Evolutionary conservation across 92 coral and sea anemone genomes (phyloP).

Genomic region (Porites lobata): DNA sequence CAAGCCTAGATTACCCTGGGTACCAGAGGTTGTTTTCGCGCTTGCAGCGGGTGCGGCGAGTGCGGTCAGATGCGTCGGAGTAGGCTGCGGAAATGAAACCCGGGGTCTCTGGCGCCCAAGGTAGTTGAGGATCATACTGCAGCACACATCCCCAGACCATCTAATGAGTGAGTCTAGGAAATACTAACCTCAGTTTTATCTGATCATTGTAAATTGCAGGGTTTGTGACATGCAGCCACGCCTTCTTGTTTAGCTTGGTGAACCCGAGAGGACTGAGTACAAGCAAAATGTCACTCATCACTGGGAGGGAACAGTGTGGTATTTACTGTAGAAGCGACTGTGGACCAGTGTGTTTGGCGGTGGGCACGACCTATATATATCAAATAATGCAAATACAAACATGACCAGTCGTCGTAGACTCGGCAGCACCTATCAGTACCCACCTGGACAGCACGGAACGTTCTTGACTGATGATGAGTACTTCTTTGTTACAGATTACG

Average conservation of each 20-base stretch:
- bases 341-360: conserved; percentile 14
- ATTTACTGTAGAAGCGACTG: background rate
- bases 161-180: too few relatives aligned
- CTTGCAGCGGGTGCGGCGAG: too few relatives aligned
- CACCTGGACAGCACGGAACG: conserved; percentile 28
- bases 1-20: too few relatives aligned
- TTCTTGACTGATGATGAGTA: conserved; percentile 52
- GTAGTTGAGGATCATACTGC: too few relatives aligned
- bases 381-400: background rate
- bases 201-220: too few relatives aligned
- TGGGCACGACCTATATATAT: background rate
- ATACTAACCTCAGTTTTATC: too few relatives aligned
- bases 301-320: background rate
- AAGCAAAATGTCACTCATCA: background rate
- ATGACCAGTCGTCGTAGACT: conserved; percentile 10
- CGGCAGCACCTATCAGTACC: conserved; percentile 55
- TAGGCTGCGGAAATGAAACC: too few relatives aligned
- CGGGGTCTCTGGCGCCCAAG: too few relatives aligned
- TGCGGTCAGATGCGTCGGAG: too few relatives aligned
- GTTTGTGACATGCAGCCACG: background rate
- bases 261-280: background rate
- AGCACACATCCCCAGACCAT: too few relatives aligned
- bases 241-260: background rate
- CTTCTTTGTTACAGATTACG: conserved; percentile 35
- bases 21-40: too few relatives aligned